Evolutionary conservation across 2,113 vertebrate species (phyloP).

Genomic region (Manacus vitellinus): DNA sequence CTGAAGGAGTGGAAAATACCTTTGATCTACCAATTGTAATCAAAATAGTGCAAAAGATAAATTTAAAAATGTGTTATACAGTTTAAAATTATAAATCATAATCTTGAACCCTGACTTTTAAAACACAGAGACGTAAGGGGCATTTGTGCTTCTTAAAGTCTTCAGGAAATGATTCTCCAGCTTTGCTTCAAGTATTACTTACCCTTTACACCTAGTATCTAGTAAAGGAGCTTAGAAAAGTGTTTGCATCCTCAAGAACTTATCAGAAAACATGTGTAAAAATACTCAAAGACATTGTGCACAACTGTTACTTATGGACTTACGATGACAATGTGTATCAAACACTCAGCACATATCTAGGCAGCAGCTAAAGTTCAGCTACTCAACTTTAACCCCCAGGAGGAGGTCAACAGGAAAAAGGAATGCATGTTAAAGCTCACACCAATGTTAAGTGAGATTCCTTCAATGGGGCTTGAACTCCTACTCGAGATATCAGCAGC

Average conservation of each 20-base stretch:
- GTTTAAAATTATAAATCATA: background rate
- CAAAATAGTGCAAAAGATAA: background rate
- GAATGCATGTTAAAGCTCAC: slow-evolving; percentile 67
- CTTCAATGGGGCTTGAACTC: slow-evolving; percentile 67
- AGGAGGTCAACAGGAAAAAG: slow-evolving; percentile 74
- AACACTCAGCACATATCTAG: slow-evolving; percentile 75
- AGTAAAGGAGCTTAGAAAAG: slow-evolving; percentile 16
- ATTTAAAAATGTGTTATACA: background rate
- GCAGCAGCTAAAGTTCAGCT: slow-evolving; percentile 66
- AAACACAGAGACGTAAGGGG: background rate
- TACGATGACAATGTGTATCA: slow-evolving; percentile 69
- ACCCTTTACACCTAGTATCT: background rate
- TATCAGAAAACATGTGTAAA: slow-evolving; percentile 49
- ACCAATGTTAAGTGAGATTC: slow-evolving; percentile 61
- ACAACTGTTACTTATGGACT: background rate
- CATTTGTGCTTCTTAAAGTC: background rate
- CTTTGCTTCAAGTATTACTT: slow-evolving; percentile 35
- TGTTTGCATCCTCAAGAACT: slow-evolving; percentile 49
- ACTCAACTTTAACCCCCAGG: slow-evolving; percentile 73
- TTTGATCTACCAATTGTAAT: background rate
- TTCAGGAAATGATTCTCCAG: background rate
- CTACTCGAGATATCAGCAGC: slow-evolving; percentile 67
- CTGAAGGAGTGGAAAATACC: background rate
- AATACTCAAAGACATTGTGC: background rate
- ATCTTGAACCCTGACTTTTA: background rate